phyloP scores from a whole-genome alignment of 2,888 invertebrate genomes.

The Ametastegia equiseti region DNA sequence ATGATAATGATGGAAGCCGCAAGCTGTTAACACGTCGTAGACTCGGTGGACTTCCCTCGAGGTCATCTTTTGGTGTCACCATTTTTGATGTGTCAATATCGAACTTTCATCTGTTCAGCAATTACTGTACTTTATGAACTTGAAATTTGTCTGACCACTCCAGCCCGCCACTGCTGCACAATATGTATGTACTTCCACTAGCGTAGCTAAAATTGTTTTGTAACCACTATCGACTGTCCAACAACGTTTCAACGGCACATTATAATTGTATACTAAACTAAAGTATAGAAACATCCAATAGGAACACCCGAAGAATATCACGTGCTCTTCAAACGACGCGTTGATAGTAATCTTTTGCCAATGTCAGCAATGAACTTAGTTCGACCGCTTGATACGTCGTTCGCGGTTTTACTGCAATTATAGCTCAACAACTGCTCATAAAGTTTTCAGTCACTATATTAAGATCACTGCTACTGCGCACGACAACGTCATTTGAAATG shows the following conservation, averaged over 20 bases:
- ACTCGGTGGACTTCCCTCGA: conserved; percentile 40
- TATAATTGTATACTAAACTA: conserved; percentile 1
- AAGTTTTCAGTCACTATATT: background rate
- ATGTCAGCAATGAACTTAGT: conserved; percentile 38
- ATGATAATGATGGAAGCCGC: conserved; percentile 53
- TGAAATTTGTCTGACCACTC: background rate
- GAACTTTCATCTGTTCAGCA: background rate
- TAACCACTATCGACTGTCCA: conserved; percentile 31
- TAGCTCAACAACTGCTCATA: background rate
- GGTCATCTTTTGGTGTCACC: conserved; percentile 2
- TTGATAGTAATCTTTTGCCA: conserved; percentile 48
- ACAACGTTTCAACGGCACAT: conserved; percentile 15
- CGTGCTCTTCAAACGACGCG: conserved; percentile 57
- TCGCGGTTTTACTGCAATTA: background rate
- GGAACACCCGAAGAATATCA: conserved; percentile 60
- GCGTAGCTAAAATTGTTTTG: conserved; percentile 18
- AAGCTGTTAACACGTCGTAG: conserved; percentile 57
- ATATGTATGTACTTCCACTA: background rate
- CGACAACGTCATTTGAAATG: background rate
- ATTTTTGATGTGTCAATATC: background rate
- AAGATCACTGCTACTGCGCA: background rate
- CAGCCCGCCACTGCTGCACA: conserved; percentile 40
- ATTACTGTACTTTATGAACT: background rate
- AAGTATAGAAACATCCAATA: conserved; percentile 57
- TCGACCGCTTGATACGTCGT: background rate